Evolutionary conservation across 1,140 invertebrate species (phyloP).

Genomic region (Drosophila ficusphila): DNA sequence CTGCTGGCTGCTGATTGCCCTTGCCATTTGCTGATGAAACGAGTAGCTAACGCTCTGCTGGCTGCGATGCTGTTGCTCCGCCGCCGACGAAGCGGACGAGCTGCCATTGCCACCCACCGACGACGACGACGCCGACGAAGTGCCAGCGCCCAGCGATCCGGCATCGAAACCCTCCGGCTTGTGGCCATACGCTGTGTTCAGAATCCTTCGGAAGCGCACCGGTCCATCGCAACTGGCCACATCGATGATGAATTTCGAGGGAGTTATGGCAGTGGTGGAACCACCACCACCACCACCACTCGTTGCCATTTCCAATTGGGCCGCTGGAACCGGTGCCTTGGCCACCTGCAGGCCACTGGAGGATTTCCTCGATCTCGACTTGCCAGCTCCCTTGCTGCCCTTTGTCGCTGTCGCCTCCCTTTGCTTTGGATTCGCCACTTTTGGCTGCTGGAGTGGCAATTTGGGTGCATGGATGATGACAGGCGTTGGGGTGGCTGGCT

Average conservation of each 20-base stretch:
- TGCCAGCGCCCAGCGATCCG: neutral
- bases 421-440: neutral
- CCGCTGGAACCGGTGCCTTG: constrained; percentile 60
- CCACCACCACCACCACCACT: too few relatives aligned
- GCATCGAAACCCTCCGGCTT: constrained; percentile 66
- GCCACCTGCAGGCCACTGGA: constrained; percentile 58
- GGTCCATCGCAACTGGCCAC: constrained; percentile 95
- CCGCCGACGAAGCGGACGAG: constrained; percentile 21
- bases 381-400: neutral
- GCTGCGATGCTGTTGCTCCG: constrained; percentile 63
- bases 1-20: constrained; percentile 77
- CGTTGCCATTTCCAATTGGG: constrained; percentile 48
- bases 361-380: neutral
- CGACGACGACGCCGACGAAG: constrained; percentile 20
- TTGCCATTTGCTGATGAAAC: constrained; percentile 84
- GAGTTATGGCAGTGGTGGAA: constrained; percentile 5
- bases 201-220: constrained; percentile 91
- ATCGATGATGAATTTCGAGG: constrained; percentile 88
- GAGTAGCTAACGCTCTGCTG: constrained; percentile 81
- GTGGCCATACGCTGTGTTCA: constrained; percentile 90
- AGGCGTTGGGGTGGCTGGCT: constrained; percentile 7
- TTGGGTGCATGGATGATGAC: neutral
- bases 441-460: neutral
- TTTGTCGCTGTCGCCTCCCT: neutral
- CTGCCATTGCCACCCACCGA: neutral